Percentiles rank a stretch among this genome's conserved stretches.
phyloP scores from a whole-genome alignment of 2,797 vertebrate genomes.

The Spizella passerina region DNA sequence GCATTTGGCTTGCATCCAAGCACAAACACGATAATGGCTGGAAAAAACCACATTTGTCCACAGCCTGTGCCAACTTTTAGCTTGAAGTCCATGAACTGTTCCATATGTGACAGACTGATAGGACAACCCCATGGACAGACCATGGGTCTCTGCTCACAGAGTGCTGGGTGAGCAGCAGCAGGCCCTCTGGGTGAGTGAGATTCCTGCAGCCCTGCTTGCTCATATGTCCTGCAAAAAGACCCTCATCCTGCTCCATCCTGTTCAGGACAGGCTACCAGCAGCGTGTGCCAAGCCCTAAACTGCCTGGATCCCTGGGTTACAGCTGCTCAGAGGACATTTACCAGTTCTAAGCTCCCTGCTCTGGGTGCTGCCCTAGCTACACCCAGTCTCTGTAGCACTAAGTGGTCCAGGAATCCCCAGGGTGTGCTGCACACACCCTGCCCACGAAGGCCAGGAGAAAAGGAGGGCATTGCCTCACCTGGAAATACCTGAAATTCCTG shows the following conservation, averaged over 20 bases:
- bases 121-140: not conserved
- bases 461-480: not conserved
- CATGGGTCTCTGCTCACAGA: fast-evolving
- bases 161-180: not conserved
- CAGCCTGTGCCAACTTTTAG: not conserved
- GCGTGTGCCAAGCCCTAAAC: not conserved
- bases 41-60: not conserved
- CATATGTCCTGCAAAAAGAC: not conserved
- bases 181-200: not conserved
- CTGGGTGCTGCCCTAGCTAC: not conserved
- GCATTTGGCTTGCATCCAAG: not conserved
- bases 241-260: not conserved
- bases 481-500: conserved; percentile 55
- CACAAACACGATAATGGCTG: not conserved
- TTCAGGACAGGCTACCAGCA: not conserved
- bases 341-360: not conserved
- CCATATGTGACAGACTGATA: not conserved
- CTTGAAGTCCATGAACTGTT: not conserved
- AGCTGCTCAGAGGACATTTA: fast-evolving
- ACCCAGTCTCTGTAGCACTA: not conserved
- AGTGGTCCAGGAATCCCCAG: not conserved
- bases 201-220: not conserved
- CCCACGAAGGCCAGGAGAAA: not conserved
- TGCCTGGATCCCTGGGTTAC: not conserved
- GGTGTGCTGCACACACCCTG: not conserved